Evolutionary conservation across 2,113 vertebrate species (phyloP), one percentile per base, ranked within the genome.

Genomic region (Xyliphius kryptos): DNA sequence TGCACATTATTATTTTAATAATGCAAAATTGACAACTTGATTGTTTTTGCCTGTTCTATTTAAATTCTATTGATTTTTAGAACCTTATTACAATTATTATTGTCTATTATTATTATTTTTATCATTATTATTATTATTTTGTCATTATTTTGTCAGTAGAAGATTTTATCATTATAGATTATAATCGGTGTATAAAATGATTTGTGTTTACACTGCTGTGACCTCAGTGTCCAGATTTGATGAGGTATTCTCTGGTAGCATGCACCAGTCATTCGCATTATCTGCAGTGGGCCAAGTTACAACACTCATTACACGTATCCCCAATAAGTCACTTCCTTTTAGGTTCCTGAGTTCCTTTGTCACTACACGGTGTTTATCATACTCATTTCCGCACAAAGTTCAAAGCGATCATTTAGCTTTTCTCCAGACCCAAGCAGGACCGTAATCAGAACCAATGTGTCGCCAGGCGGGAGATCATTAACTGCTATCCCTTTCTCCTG

Each of bases 391-490:
- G 13, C 46, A 67, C 48, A 9, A 69, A 36, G 66, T 37, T 36
- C 70, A 69, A 79, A 12, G 73, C 16, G 67, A 69, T 63, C 62
- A 68, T 68, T 73, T 36, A 57, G 53, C 69, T 56, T 57, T 32
- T 69, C 44, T 69, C 74, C 50, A 76, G 71, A 79, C 79, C 78
- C 78, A 73, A 19, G 61, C 68, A 53, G 52, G 56, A 50, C 46
- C 47, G 67, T 43, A 69, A 74, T 61, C 72, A 82, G 80, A 85
- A 76, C 71, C 85, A 75, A 41, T 44, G 21, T 22, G 62, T 76
- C 83, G 81, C 73, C 55, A 51, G 74, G 73, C 70, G 74, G 77
- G 68, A 65, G n/a, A 20, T 56, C 77, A 75, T 80, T 75, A 73
- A 71, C 74, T 79, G 70, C 74, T 74, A 80, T 79, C 76, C 53